These are phyloP conservation scores for Pygoscelis antarcticus DNA, from an alignment of 2,113 vertebrate genomes.

Conservation along the genomic window DNA sequence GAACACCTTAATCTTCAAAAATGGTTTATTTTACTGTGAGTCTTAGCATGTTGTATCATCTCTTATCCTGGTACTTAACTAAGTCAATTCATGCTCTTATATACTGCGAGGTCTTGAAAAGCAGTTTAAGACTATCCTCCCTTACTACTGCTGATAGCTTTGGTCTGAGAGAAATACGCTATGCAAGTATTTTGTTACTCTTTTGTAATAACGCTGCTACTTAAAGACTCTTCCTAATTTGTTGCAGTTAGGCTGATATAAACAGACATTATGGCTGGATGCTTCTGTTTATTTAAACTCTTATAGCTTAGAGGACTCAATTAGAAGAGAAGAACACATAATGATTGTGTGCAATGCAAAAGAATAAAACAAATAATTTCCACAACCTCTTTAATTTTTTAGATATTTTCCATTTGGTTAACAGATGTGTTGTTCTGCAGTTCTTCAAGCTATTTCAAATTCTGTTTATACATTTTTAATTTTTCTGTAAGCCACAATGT, in stretches of 20 bases:
- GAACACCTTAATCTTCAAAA: background rate
- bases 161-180: background rate
- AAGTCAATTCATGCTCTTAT: background rate
- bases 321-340: background rate
- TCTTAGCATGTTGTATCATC: background rate
- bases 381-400: constrained; percentile 54
- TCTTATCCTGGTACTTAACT: background rate
- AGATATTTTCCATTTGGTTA: constrained; percentile 49
- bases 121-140: background rate
- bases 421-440: constrained; percentile 28
- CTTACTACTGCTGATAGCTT: background rate
- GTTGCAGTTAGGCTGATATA: constrained; percentile 21
- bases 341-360: background rate
- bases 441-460: constrained; percentile 37
- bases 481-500: constrained; percentile 20
- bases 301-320: constrained; percentile 6
- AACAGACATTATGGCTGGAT: constrained; percentile 19
- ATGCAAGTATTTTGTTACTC: background rate
- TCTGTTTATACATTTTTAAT: constrained; percentile 51
- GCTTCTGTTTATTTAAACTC: constrained; percentile 43
- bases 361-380: constrained; percentile 33
- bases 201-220: background rate
- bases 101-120: background rate
- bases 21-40: background rate
- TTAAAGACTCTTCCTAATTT: constrained; percentile 21